Evolutionary conservation across 2,888 invertebrate genomes (phyloP).

Genomic region (Dastarcus helophoroides): DNA sequence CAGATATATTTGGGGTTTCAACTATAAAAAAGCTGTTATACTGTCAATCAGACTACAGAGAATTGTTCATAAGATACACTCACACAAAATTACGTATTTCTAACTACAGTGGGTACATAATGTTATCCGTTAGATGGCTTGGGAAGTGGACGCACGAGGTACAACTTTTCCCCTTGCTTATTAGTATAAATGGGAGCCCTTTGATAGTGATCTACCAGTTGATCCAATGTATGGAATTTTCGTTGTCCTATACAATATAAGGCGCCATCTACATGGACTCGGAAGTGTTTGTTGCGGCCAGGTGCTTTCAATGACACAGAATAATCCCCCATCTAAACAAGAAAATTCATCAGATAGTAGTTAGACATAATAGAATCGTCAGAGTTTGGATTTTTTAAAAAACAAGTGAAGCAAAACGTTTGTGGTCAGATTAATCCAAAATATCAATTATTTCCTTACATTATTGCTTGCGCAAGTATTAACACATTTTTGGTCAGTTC

Average conservation of each 20-base stretch:
- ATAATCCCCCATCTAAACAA: slow-evolving; percentile 97
- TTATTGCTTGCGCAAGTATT: too few species aligned
- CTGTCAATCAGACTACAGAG: slow-evolving; percentile 8
- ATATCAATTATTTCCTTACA: too few species aligned
- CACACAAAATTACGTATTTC: slow-evolving; percentile 11
- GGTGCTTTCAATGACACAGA: slow-evolving; percentile 97
- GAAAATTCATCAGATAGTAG: too few species aligned
- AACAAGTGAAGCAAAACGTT: too few species aligned
- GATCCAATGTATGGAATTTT: slow-evolving; percentile 90
- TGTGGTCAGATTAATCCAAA: too few species aligned
- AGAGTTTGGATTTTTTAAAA: too few species aligned
- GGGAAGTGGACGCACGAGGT: slow-evolving; percentile 88
- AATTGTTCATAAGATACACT: slow-evolving; percentile 11
- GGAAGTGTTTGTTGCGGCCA: slow-evolving; percentile 97
- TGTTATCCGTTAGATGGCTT: slow-evolving; percentile 37
- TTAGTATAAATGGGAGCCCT: slow-evolving; percentile 98
- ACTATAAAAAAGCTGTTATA: neutral
- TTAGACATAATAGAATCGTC: too few species aligned
- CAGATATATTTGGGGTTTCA: slow-evolving; percentile 18
- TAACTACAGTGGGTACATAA: slow-evolving; percentile 5
- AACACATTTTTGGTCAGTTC: too few species aligned
- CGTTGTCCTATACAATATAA: slow-evolving; percentile 97
- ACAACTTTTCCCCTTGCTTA: slow-evolving; percentile 94
- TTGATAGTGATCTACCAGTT: slow-evolving; percentile 96
- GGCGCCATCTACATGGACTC: slow-evolving; percentile 88